Conservation (phyloP, 2,888 invertebrate genomes). For the Synergus laeviventris region DNA sequence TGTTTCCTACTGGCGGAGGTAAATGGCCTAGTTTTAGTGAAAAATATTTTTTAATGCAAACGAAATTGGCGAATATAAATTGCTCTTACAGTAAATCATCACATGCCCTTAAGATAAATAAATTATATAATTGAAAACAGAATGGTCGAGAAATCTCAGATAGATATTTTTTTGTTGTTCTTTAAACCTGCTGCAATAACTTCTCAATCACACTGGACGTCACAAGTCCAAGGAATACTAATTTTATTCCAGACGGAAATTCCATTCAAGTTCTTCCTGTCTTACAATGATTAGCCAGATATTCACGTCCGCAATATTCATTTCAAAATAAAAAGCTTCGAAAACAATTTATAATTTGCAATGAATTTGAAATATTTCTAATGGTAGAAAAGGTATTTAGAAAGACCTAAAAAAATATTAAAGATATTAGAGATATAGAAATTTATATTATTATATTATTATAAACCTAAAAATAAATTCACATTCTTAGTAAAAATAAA, state of each 20-base stretch:
- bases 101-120: background rate
- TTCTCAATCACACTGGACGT: background rate
- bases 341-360: too few relatives aligned
- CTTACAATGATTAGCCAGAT: background rate
- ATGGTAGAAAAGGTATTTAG: too few relatives aligned
- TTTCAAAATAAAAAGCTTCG: too few relatives aligned
- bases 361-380: too few relatives aligned
- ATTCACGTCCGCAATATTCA: background rate
- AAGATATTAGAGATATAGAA: too few relatives aligned
- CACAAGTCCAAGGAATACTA: background rate
- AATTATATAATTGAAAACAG: background rate
- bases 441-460: too few relatives aligned
- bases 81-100: too few relatives aligned
- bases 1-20: too few relatives aligned
- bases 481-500: background rate
- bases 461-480: background rate
- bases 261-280: slow-evolving; percentile 1
- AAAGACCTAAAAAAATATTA: too few relatives aligned
- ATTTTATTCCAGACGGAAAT: background rate
- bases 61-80: too few relatives aligned
- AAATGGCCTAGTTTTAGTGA: too few relatives aligned
- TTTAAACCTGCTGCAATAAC: background rate
- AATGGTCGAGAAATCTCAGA: background rate
- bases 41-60: too few relatives aligned
- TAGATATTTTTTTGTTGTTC: background rate